These are phyloP conservation scores for Cheilosia variabilis DNA, from an alignment of 2,888 invertebrate genomes.

Conservation along the genomic window DNA sequence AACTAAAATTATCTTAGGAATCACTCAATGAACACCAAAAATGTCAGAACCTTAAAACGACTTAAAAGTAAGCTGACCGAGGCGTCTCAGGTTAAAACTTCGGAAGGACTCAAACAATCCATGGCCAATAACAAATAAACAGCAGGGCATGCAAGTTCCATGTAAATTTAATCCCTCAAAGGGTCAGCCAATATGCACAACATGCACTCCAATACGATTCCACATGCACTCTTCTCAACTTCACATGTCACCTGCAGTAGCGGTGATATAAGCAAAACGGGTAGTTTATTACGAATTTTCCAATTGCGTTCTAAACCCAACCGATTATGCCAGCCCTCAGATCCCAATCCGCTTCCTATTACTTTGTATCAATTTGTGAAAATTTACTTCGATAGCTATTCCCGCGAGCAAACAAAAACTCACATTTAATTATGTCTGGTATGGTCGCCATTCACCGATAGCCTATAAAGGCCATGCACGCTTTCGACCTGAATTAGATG, in stretches of 20 bases:
- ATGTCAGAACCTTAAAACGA: too few relatives aligned
- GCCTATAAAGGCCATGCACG: slow-evolving; percentile 22
- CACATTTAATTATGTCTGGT: slow-evolving; percentile 8
- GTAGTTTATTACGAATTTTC: neutral
- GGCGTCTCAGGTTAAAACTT: too few relatives aligned
- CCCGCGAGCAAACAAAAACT: neutral
- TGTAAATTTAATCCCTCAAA: too few relatives aligned
- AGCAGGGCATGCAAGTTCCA: too few relatives aligned
- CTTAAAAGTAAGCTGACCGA: too few relatives aligned
- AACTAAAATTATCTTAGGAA: too few relatives aligned
- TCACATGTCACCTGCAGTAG: neutral
- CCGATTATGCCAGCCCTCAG: neutral
- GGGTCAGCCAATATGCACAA: neutral
- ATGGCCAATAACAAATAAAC: too few relatives aligned
- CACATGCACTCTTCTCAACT: neutral
- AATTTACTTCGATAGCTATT: neutral
- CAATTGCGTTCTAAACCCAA: neutral
- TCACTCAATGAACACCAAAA: too few relatives aligned
- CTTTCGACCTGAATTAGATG: slow-evolving; percentile 44
- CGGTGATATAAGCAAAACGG: neutral
- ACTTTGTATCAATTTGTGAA: slow-evolving; percentile 15
- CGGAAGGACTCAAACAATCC: too few relatives aligned
- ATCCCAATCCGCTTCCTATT: neutral
- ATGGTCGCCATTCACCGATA: slow-evolving; percentile 9
- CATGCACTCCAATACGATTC: neutral